Base-by-base conservation (phyloP, 2,797 vertebrate genomes). In the Etheostoma perlongum region DNA sequence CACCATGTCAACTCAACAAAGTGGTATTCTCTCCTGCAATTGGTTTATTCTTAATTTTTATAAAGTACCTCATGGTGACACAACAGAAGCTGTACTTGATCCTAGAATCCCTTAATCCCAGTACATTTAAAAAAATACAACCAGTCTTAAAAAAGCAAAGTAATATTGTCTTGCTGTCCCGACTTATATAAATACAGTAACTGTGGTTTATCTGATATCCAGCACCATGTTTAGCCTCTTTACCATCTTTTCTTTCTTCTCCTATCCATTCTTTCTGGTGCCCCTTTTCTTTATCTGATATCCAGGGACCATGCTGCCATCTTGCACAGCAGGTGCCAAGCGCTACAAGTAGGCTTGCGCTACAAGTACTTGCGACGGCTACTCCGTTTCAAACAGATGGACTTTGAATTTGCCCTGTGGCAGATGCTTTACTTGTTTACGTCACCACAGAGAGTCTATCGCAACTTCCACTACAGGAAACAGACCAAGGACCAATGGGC, bases 401-500 rank as follows among this genome's bases (percentile, higher is more conserved):
- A 99, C 93, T 99, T 99, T 67, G 98, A 99, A 51, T 99, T 99
- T 13, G 98, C 98, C 0, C 14, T 97, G 2, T 99, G 98, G 98
- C 98, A 99, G 93, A 99, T 99, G 98, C 94, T 99, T 6, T 99
- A 99, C 90, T 94, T 99, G 25, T 98, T 99, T 59, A 99, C 97
- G 0, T 99, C 98, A 0, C 98, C 98, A 0, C 98, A 99, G 94
- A 96, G 95, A 78, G 98, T 99, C n/a, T 99, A 99, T 78, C 96
- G 98, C 76, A 99, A 99, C 92, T 99, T 99, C 62, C 98, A 99
- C 88, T 99, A 99, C 92, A 95, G 98, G 67, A 99, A 99, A 85
- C 98, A 99, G 93, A 99, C 98, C 1, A 99, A 99, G 90, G 98
- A 99, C 91, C 98, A 99, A 74, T 99, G 98, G 98, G 98, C 98